These are phyloP conservation scores for Spisula solida DNA, from an alignment of 2,888 invertebrate species.

Conservation along the genomic window DNA sequence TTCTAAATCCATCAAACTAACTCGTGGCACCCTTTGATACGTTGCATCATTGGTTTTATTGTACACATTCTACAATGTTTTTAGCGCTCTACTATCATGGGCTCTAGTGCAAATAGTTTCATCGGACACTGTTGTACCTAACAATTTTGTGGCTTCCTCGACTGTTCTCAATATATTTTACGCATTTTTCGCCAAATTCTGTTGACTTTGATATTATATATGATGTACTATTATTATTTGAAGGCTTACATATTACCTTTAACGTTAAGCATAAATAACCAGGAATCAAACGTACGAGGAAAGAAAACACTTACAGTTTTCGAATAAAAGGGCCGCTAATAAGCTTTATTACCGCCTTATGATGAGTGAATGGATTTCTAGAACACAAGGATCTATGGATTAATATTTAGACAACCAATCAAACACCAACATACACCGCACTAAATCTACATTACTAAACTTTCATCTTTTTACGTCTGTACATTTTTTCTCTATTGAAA, in stretches of 20 bases:
- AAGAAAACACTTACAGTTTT: neutral
- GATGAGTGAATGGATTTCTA: neutral
- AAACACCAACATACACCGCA: neutral
- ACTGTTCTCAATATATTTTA: neutral
- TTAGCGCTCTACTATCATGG: too few species aligned
- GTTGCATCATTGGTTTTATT: too few species aligned
- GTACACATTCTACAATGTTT: too few species aligned
- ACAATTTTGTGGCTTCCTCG: neutral
- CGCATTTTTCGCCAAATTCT: neutral
- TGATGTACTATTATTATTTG: neutral
- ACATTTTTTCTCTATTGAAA: neutral
- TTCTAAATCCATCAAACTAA: too few species aligned
- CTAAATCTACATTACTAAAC: neutral
- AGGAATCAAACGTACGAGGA: neutral
- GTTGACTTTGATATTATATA: slow-evolving; percentile 1
- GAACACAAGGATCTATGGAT: neutral
- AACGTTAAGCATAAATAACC: neutral
- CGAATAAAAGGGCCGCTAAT: neutral
- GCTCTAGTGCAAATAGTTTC: too few species aligned
- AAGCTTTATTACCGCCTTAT: neutral
- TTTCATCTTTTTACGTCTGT: slow-evolving; percentile 11
- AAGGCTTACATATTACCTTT: neutral
- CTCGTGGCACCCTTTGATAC: too few species aligned
- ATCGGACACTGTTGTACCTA: neutral
- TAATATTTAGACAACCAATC: neutral